Percentiles rank a stretch among this genome's conserved stretches.
Conservation (phyloP, 2,888 invertebrate species). For the Cylloceria caligata region DNA sequence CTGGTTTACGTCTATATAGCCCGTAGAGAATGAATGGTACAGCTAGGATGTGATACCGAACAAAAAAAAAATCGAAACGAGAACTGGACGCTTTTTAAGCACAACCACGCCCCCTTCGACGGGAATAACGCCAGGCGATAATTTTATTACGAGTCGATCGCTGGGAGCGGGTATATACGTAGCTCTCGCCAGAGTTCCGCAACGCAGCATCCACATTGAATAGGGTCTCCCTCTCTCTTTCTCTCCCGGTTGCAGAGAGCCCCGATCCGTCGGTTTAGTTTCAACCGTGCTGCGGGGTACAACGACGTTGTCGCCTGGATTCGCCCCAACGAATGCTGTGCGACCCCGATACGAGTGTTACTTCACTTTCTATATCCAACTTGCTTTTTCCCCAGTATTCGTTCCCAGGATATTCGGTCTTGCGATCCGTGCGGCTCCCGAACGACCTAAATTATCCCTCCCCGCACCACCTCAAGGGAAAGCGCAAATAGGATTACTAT, state of each 20-base stretch:
- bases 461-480: slow-evolving; percentile 21
- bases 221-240: slow-evolving; percentile 29
- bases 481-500: slow-evolving; percentile 65
- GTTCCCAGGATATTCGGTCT: slow-evolving; percentile 17
- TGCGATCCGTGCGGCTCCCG: slow-evolving; percentile 30
- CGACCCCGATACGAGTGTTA: slow-evolving; percentile 62
- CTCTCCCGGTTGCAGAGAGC: slow-evolving; percentile 45
- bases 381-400: slow-evolving; percentile 15
- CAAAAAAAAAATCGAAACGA: slow-evolving; percentile 31
- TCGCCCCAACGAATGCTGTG: slow-evolving; percentile 58
- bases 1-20: slow-evolving; percentile 33
- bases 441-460: slow-evolving; percentile 54
- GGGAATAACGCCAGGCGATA: slow-evolving; percentile 65
- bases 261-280: slow-evolving; percentile 62
- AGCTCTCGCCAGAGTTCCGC: slow-evolving; percentile 51
- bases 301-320: slow-evolving; percentile 63
- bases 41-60: slow-evolving; percentile 37
- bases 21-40: slow-evolving; percentile 52
- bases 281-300: slow-evolving; percentile 61
- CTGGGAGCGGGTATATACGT: slow-evolving; percentile 40
- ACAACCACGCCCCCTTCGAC: slow-evolving; percentile 62
- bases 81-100: slow-evolving; percentile 62
- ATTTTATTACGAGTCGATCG: slow-evolving; percentile 67
- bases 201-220: slow-evolving; percentile 46
- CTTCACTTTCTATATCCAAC: slow-evolving; percentile 13